These are phyloP conservation scores for Scaptomyza graminum DNA, from an alignment of 1,140 invertebrate genomes.

Conservation along the genomic window DNA sequence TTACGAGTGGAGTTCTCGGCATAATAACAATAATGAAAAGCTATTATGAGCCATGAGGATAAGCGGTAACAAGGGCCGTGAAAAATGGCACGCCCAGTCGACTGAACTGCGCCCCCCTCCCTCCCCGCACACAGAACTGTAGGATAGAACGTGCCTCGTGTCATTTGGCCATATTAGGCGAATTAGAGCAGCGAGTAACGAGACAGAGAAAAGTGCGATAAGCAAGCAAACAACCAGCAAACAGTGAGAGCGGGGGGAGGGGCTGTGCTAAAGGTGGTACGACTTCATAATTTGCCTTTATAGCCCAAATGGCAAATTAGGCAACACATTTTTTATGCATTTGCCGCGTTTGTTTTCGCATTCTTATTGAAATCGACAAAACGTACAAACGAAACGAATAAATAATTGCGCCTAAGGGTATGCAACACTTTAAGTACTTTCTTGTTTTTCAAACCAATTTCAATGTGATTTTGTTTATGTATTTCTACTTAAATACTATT, in stretches of 20 bases:
- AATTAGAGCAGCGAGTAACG: conserved; percentile 54
- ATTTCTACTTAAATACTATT: too few species aligned
- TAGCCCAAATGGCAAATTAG: conserved; percentile 79
- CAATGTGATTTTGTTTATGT: too few species aligned
- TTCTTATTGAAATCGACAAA: conserved; percentile 40
- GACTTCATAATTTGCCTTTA: conserved; percentile 75
- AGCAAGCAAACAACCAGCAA: conserved; percentile 11
- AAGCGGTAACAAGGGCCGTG: conserved; percentile 56
- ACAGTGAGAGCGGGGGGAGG: not conserved
- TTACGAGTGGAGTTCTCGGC: conserved; percentile 68
- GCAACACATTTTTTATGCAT: conserved; percentile 66
- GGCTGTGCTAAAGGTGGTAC: conserved; percentile 1
- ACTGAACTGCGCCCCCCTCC: conserved; percentile 18
- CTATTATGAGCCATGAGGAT: conserved; percentile 79
- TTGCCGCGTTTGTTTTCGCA: conserved; percentile 14
- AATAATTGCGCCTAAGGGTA: not conserved
- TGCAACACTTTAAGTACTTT: not conserved
- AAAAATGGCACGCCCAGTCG: conserved; percentile 66
- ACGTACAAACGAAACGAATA: conserved; percentile 12
- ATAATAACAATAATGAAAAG: conserved; percentile 84
- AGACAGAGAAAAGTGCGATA: conserved; percentile 18
- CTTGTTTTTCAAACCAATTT: too few species aligned
- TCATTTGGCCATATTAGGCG: conserved; percentile 80
- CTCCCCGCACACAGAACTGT: not conserved
- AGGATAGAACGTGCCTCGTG: conserved; percentile 51